Evolutionary conservation across 2,113 vertebrate species (phyloP), one percentile per base, ranked within the genome.

Genomic region (Lepisosteus oculatus): DNA sequence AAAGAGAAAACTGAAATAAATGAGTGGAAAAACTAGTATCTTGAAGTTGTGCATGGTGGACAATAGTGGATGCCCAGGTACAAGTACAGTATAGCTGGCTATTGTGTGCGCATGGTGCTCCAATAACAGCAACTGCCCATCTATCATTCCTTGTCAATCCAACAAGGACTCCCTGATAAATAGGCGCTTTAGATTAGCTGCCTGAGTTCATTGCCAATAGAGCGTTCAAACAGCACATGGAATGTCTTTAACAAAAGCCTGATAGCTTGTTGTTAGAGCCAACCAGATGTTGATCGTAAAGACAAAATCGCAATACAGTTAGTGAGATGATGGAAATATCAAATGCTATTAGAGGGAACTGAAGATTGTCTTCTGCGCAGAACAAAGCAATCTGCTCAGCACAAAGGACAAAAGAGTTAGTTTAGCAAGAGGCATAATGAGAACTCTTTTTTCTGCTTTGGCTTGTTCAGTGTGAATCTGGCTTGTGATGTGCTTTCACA

Each of bases 141-240:
- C 68, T 44, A 44, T 69, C 55, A 69, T 69, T n/a, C 55, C 12
- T 59, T 69, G 68, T 69, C 68, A 69, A 44, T 69, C 55, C 42
- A 69, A 42, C 9, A 13, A 69, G 55, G 55, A 44, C 42, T 43
- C 55, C 9, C 17, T 69, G 68, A 69, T 69, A 69, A 69, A 69
- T 57, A 69, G 68, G 59, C 12, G 68, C 55, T 69, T 56, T 61
- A 69, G 29, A 69, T 69, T 69, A 61, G 55, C 54, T 61, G 55
- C 55, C 55, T 69, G 55, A 69, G 54, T 69, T 69, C 55, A 59
- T 69, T 69, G 55, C 14, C 68, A 61, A 69, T 69, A 59, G 68
- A 69, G 68, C 68, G 56, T 69, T 69, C 68, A 61, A 9, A 59
- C 68, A 43, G 68, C 68, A 61, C 68, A 61, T 61, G 55, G 55